Conservation (phyloP, 2,113 vertebrate genomes). For the Scopus umbretta region DNA sequence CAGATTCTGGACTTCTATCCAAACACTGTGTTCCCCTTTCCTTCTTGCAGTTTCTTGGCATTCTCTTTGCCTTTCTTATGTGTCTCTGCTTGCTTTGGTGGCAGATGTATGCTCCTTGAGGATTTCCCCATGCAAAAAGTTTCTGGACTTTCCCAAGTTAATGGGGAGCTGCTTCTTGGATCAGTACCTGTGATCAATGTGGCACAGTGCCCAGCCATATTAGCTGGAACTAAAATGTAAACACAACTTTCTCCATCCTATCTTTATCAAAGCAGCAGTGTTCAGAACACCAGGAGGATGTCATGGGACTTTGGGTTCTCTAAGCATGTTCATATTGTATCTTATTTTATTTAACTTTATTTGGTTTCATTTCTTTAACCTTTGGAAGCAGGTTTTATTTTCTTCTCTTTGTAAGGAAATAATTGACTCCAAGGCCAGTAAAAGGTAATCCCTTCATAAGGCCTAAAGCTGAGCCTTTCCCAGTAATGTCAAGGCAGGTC, state of each 20-base stretch:
- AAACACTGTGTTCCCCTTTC: neutral
- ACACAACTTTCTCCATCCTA: neutral
- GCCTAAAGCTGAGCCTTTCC: neutral
- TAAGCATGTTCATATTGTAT: neutral
- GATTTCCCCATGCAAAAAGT: neutral
- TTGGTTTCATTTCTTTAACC: neutral
- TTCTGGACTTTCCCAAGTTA: neutral
- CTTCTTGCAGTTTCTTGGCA: neutral
- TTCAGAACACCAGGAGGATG: neutral
- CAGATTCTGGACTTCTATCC: neutral
- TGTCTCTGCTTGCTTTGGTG: neutral
- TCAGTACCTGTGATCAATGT: neutral
- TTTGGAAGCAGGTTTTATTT: neutral
- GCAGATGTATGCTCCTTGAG: neutral
- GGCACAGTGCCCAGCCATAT: neutral
- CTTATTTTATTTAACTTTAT: neutral
- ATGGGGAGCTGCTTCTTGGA: neutral
- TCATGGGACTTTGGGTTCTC: neutral
- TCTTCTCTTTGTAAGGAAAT: neutral
- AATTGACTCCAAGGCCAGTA: neutral
- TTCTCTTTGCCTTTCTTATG: neutral
- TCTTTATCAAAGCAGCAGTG: neutral
- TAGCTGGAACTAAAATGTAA: neutral
- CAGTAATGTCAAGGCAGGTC: neutral
- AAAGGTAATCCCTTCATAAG: neutral